Percentiles rank a stretch among this genome's conserved stretches.
phyloP scores from a whole-genome alignment of 2,888 invertebrate species.

The Ophion obscuratus region DNA sequence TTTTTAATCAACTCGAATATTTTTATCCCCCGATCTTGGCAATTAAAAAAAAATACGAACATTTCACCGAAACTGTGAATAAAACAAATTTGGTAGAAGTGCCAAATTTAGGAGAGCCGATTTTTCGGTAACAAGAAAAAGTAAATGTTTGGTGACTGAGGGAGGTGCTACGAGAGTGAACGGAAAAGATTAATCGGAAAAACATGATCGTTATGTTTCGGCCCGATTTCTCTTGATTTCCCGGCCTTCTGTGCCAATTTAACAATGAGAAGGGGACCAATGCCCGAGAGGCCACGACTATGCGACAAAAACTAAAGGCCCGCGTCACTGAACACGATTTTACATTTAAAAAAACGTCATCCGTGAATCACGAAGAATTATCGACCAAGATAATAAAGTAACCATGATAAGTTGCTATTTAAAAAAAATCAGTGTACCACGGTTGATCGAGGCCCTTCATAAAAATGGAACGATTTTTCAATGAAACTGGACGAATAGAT shows the following conservation, averaged over 20 bases:
- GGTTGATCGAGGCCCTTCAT: constrained; percentile 32
- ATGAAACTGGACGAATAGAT: constrained; percentile 37
- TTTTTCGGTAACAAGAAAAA: background rate
- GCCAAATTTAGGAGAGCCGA: no score
- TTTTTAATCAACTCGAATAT: background rate
- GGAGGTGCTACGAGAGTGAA: background rate
- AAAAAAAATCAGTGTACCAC: background rate
- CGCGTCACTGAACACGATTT: constrained; percentile 33
- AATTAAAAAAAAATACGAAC: background rate
- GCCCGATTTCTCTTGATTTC: background rate
- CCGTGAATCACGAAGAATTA: constrained; percentile 1
- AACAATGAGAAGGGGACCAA: constrained; percentile 3
- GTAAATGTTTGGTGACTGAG: background rate
- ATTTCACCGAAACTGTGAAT: no score
- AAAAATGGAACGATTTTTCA: constrained; percentile 42
- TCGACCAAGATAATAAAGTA: background rate
- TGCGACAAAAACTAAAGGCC: constrained; percentile 37
- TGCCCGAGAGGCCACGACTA: background rate
- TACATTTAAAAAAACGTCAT: constrained; percentile 18
- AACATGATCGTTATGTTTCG: background rate
- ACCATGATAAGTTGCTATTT: background rate
- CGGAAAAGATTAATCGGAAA: background rate
- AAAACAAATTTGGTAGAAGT: no score
- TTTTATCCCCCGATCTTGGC: background rate
- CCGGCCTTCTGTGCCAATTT: constrained; percentile 21